phyloP scores from a whole-genome alignment of 2,113 vertebrate genomes.

The Cranoglanis bouderius region DNA sequence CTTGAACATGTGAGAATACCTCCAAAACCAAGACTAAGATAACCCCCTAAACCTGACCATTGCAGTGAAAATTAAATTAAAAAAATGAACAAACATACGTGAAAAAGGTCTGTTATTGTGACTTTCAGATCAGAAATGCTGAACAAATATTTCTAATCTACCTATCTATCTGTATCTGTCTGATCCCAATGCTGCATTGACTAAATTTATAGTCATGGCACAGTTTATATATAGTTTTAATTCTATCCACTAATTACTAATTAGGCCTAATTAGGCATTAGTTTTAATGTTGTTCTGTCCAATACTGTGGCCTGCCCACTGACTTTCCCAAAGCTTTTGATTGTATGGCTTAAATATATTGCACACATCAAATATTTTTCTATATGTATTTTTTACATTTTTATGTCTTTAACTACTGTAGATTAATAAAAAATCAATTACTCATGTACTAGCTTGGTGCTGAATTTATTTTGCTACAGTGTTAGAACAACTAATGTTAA shows the following conservation, averaged over 20 bases:
- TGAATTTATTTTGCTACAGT: background rate
- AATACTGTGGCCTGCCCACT: background rate
- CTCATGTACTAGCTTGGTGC: background rate
- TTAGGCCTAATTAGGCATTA: too few relatives aligned
- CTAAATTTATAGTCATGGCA: background rate
- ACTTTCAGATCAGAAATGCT: background rate
- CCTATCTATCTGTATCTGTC: background rate
- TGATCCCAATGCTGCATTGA: background rate
- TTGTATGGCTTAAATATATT: constrained; percentile 36
- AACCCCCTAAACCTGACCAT: background rate
- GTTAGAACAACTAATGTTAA: background rate
- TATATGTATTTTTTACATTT: constrained; percentile 18
- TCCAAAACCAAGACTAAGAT: background rate
- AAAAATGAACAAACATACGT: background rate
- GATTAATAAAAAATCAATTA: constrained; percentile 21
- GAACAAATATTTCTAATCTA: background rate
- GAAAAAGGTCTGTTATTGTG: background rate
- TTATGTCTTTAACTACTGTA: constrained; percentile 28
- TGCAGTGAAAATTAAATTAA: background rate
- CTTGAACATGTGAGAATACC: background rate
- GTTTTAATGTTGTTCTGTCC: background rate
- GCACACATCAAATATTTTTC: constrained; percentile 31
- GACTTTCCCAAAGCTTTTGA: constrained; percentile 23
- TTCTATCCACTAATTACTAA: background rate
- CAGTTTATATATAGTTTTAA: background rate